These are phyloP conservation scores for Gallinago nigripennis DNA, from an alignment of 2,797 vertebrate species.

Conservation along the genomic window DNA sequence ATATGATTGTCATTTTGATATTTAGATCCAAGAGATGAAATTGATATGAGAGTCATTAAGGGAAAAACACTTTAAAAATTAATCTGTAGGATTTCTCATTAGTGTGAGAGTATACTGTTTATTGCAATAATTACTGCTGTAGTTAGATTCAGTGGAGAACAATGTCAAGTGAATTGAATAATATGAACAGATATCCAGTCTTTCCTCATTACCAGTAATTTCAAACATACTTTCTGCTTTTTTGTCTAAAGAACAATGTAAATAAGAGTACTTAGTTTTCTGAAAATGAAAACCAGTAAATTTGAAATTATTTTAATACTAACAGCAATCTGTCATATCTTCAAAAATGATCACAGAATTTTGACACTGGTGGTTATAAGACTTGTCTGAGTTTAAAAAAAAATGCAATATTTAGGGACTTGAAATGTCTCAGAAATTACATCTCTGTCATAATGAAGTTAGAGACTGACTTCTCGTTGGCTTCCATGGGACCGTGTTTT, in stretches of 20 bases:
- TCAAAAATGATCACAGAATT: not conserved
- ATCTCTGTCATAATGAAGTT: not conserved
- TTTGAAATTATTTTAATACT: not conserved
- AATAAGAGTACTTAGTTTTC: not conserved
- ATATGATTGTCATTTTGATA: not conserved
- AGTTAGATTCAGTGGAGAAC: not conserved
- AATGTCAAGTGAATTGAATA: not conserved
- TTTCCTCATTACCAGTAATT: not conserved
- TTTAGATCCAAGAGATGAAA: not conserved
- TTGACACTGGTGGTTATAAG: not conserved
- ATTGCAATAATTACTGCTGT: not conserved
- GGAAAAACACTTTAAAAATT: not conserved
- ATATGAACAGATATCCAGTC: not conserved
- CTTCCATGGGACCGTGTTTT: not conserved
- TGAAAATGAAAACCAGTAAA: not conserved
- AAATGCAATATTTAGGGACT: not conserved
- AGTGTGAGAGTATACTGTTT: not conserved
- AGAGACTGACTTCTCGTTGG: not conserved
- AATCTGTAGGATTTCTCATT: conserved; percentile 22
- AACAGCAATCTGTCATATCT: not conserved
- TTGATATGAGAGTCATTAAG: not conserved
- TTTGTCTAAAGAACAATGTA: not conserved
- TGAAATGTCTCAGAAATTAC: not conserved
- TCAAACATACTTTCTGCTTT: not conserved
- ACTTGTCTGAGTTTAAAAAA: not conserved